Base-by-base conservation (phyloP, 1,140 invertebrate species). In the Sycophila sp. region DNA sequence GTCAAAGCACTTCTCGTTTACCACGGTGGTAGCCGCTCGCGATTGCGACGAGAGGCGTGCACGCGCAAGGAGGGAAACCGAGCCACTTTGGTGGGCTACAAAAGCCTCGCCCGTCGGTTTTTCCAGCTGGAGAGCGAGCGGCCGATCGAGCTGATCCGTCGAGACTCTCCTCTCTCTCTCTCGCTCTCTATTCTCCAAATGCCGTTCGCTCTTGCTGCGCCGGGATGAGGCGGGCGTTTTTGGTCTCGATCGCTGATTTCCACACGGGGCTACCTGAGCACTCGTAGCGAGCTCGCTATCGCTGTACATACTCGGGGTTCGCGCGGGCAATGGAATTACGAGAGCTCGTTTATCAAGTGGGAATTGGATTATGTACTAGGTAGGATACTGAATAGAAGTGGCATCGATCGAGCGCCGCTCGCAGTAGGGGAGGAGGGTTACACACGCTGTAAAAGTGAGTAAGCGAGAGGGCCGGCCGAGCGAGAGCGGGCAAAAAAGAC, bases 311-410 rank as follows among this genome's bases (percentile, higher is more conserved):
- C 63, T 49, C 66, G 42, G 19, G 4, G 30, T 22, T 58, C 45
- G 30, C 19, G 28, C 32, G 59, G 49, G 38, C 58, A 69, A 71
- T 71, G 64, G 65, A 71, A 75, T 75, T 71, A 70, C 71, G 69
- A 71, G 71, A 65, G 71, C 71, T 73, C 74, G 71, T 71, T 75
- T 75, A 75, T 73, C 74, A 75, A 75, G 58, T 67, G 74, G 71
- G 60, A 75, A 73, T 73, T 75, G 74, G 67, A 75, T 75, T 73
- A 73, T 73, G 68, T 71, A 71, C 71, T 63, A 38, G 56, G 10
- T 47, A n/a, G 28, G 63, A 64, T 75, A 70, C 63, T 59, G 74
- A 75, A 73, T 73, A 55, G 68, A 73, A 71, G 71, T 70, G 59
- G 67, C 60, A 69, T 64, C 71, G 64, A 71, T 73, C 68, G 64